Conservation (phyloP, 1,140 invertebrate genomes). For the Heliconius hewitsoni region DNA sequence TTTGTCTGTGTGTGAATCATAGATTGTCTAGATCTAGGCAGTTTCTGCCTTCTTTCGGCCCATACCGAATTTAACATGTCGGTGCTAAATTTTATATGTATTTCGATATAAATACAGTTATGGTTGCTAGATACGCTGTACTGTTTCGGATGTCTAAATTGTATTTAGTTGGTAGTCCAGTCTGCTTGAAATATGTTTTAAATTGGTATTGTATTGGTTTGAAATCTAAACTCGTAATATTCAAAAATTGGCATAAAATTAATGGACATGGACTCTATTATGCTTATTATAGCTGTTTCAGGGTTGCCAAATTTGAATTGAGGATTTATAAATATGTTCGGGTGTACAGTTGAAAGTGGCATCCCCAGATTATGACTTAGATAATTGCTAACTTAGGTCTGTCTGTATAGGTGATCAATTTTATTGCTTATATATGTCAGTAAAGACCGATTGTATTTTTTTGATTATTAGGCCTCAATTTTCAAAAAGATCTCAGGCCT, state of each 20-base stretch:
- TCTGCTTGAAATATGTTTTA: no score
- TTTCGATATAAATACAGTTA: not conserved
- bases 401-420: not conserved
- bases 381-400: not conserved
- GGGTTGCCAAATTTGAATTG: not conserved
- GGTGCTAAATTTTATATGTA: not conserved
- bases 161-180: not conserved
- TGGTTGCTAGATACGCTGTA: not conserved
- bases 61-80: not conserved
- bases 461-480: no score
- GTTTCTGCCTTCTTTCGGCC: not conserved
- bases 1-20: not conserved
- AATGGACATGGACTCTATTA: not conserved
- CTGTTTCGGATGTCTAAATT: not conserved
- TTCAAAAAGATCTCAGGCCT: no score
- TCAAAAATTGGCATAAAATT: not conserved
- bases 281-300: not conserved
- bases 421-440: not conserved
- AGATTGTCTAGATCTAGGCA: constrained; percentile 1
- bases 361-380: not conserved
- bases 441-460: not conserved
- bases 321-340: not conserved
- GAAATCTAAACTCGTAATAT: no score
- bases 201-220: no score
- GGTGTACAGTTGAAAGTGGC: not conserved